Conservation (phyloP, 2,888 invertebrate species). For the Acrobasis suavella region DNA sequence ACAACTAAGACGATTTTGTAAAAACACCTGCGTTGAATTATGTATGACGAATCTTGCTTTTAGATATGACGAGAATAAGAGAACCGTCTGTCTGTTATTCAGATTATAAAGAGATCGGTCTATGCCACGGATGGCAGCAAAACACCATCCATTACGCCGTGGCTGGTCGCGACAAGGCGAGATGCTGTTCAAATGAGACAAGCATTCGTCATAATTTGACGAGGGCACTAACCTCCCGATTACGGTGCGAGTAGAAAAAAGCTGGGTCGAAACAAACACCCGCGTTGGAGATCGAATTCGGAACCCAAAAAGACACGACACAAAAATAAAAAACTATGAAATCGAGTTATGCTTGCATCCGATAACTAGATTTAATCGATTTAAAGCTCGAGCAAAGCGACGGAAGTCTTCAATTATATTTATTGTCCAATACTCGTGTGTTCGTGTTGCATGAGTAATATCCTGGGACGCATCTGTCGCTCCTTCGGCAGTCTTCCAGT, state of each 20-base stretch:
- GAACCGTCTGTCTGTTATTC: neutral
- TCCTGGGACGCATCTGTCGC: constrained; percentile 71
- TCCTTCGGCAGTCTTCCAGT: constrained; percentile 47
- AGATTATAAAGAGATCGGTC: constrained; percentile 21
- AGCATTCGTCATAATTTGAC: constrained; percentile 25
- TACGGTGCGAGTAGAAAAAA: constrained; percentile 21
- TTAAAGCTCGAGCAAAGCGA: constrained; percentile 48
- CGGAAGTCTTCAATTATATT: constrained; percentile 78
- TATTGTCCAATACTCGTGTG: constrained; percentile 54
- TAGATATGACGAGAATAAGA: neutral
- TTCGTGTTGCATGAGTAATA: constrained; percentile 67
- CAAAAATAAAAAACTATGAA: constrained; percentile 8
- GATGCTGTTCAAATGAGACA: constrained; percentile 23
- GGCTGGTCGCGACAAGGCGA: constrained; percentile 14
- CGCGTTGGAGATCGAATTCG: constrained; percentile 23
- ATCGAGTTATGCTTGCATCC: constrained; percentile 11
- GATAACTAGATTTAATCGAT: constrained; percentile 46
- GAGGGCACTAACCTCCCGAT: constrained; percentile 25
- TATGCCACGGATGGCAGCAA: constrained; percentile 6
- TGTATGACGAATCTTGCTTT: neutral
- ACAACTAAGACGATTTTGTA: neutral
- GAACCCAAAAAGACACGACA: constrained; percentile 19
- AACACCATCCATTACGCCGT: constrained; percentile 20
- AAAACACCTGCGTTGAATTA: neutral
- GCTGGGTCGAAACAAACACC: constrained; percentile 23